Evolutionary conservation across 1,140 invertebrate genomes (phyloP).

Genomic region (Magallana ariakensis): DNA sequence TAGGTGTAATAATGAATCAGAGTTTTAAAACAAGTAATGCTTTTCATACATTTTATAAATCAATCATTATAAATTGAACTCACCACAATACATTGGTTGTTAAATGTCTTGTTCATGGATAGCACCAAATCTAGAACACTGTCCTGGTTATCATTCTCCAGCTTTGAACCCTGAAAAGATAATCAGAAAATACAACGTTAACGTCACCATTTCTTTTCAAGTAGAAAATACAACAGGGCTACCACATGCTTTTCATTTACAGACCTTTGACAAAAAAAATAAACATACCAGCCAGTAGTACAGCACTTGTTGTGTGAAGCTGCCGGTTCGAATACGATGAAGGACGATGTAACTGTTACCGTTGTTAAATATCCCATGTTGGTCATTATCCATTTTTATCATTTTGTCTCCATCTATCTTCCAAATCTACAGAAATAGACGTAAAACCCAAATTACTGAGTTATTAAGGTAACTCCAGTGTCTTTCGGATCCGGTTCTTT

Average conservation of each 20-base stretch:
- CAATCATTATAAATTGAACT: neutral
- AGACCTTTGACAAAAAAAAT: no score
- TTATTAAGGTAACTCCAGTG: no score
- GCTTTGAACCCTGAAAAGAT: slow-evolving; percentile 51
- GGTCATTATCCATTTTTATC: slow-evolving; percentile 55
- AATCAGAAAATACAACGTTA: no score
- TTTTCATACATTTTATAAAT: neutral
- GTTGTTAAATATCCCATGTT: slow-evolving; percentile 61
- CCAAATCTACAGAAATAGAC: slow-evolving; percentile 52
- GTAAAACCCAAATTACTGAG: no score
- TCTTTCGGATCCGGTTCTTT: no score
- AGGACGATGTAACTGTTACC: slow-evolving; percentile 60
- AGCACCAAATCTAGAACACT: slow-evolving; percentile 50
- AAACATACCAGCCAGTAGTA: slow-evolving; percentile 66
- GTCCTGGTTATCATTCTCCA: slow-evolving; percentile 19
- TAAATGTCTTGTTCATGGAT: slow-evolving; percentile 51
- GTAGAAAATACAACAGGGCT: no score
- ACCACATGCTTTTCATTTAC: neutral
- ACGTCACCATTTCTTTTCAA: no score
- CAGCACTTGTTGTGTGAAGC: slow-evolving; percentile 39
- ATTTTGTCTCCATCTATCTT: slow-evolving; percentile 55
- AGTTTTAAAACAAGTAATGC: neutral
- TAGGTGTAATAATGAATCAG: neutral
- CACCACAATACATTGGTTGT: slow-evolving; percentile 50
- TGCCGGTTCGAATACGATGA: slow-evolving; percentile 34